Evolutionary conservation across 2,888 invertebrate genomes (phyloP), one percentile per base, ranked within the genome.

Genomic region (Drosophila conformis): DNA sequence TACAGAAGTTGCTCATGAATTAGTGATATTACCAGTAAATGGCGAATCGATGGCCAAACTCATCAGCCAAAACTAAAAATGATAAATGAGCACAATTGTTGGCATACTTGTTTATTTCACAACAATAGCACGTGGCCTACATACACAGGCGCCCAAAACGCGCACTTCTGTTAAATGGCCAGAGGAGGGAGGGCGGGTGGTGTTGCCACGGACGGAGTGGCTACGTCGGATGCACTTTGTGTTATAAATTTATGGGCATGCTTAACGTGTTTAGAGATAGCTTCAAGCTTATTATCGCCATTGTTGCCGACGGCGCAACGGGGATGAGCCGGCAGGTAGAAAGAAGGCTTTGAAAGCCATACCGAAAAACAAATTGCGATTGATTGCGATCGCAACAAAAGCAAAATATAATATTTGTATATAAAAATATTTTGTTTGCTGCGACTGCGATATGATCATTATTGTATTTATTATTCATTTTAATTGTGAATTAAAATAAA

Each of bases 401-500:
- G 79, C 76, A 75, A 79, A 87, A 78, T 69, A 69, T 56, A 35
- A 11, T 25, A 54, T 25, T 6, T 31, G 7, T 31, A 15, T 31
- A 52, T 13, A 66, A 36, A 78, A 81, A 69, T 73, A 68, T 64
- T 70, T 70, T 62, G 27, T 5, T 46, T 2, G 25, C 25, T 25
- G 25, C 25, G 25, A 35, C 53, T 48, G 40, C 49, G 48, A 72
- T 77, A 59, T 48, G 66, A 59, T 57, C 49, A 31, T 58, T 69
- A 60, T 61, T 64, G 15, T 15, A 33, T 53, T 63, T 59, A 35
- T 62, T 72, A 40, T 54, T 73, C 31, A 58, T 64, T 58, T 78
- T 60, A 73, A 70, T 67, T 60, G 66, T 67, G 49, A 85, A 87
- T 89, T 89, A 73, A 83, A 84, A 84, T 89, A 81, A 87, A 87